Percentiles rank a stretch among this genome's conserved stretches.
Conservation (phyloP, 2,797 vertebrate species). For the Anolis apletophallus region DNA sequence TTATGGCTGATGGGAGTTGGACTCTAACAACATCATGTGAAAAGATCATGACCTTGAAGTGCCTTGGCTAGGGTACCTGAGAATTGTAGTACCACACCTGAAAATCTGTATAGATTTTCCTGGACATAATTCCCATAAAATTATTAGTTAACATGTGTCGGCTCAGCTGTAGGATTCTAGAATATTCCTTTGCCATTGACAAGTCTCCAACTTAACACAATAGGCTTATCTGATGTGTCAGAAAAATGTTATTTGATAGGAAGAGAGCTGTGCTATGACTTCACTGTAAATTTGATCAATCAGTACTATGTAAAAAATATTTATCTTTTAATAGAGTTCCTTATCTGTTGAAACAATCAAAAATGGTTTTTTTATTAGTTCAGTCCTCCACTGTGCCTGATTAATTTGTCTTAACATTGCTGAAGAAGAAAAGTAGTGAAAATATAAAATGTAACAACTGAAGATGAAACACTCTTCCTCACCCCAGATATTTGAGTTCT, state of each 20-base stretch:
- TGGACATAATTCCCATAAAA: no score
- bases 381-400: constrained; percentile 2
- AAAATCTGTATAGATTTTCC: no score
- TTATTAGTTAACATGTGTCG: no score
- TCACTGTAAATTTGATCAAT: constrained; percentile 9
- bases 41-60: no score
- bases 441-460: not conserved
- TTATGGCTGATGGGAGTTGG: no score
- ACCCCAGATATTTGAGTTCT: not conserved
- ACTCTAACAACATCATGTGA: no score
- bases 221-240: not conserved
- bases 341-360: constrained; percentile 16
- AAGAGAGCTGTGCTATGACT: not conserved
- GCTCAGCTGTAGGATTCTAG: not conserved
- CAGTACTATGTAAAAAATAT: constrained; percentile 13
- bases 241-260: not conserved
- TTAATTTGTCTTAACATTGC: constrained; percentile 16
- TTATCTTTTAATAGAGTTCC: constrained; percentile 30
- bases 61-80: no score
- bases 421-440: not conserved
- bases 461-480: no score
- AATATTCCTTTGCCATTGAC: not conserved
- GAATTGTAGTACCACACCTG: no score
- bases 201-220: not conserved
- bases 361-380: constrained; percentile 5